Conservation (phyloP, 2,797 vertebrate species). For the Poeciliopsis gracilis region DNA sequence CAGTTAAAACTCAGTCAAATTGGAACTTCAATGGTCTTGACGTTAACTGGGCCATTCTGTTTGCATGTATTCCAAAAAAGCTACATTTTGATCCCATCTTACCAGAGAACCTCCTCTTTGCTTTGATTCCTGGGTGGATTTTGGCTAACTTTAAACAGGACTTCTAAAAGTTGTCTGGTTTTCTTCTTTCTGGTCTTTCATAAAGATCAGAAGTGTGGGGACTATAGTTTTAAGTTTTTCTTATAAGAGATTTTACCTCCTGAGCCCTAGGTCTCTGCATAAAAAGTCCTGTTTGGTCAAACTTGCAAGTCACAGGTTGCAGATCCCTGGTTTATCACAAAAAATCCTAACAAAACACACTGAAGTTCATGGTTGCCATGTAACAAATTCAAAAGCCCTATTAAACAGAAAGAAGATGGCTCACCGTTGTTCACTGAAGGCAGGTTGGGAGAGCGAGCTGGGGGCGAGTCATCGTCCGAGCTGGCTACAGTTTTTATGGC, state of each 20-base stretch:
- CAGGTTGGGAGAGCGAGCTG: slow-evolving; percentile 96
- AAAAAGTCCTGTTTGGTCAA: too few species aligned
- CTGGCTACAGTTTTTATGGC: slow-evolving; percentile 99
- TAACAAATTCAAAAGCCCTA: not conserved
- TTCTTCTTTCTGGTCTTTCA: not conserved
- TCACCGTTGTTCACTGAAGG: slow-evolving; percentile 96
- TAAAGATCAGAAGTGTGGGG: not conserved
- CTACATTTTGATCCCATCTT: not conserved
- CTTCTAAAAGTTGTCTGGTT: not conserved
- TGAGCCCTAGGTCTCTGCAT: not conserved
- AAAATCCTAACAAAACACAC: not conserved
- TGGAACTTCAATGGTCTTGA: not conserved
- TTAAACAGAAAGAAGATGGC: slow-evolving; percentile 21
- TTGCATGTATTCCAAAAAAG: too few species aligned
- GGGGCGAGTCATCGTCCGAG: slow-evolving; percentile 98
- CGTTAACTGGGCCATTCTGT: not conserved
- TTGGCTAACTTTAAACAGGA: not conserved
- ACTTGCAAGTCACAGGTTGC: not conserved
- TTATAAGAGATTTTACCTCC: not conserved
- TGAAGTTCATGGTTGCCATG: not conserved
- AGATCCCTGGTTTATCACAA: not conserved
- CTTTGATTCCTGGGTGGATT: not conserved
- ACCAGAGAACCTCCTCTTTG: not conserved
- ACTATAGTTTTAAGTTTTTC: not conserved
- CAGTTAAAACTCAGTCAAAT: not conserved